These are phyloP conservation scores for Semnornis frantzii DNA, from an alignment of 2,113 vertebrate species.

Conservation along the genomic window DNA sequence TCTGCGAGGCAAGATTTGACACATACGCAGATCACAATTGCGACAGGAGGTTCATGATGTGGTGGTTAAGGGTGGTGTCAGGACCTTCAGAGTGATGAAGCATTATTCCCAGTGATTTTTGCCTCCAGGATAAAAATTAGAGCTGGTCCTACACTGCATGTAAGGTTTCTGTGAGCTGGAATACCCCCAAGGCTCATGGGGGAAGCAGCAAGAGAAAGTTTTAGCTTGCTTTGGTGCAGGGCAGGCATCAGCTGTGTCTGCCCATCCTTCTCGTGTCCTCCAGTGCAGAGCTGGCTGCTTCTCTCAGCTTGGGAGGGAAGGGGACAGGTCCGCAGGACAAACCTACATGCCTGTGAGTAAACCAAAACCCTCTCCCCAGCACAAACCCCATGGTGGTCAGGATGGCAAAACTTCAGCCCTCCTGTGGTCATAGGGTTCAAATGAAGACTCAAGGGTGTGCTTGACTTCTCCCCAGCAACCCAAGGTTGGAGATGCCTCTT, in stretches of 20 bases:
- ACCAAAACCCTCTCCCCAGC: neutral
- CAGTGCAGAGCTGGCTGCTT: neutral
- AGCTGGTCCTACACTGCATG: neutral
- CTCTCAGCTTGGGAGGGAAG: neutral
- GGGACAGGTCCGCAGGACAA: neutral
- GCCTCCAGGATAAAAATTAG: constrained; percentile 55
- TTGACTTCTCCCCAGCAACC: neutral
- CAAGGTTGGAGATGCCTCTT: neutral
- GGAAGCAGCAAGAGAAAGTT: neutral
- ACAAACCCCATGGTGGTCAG: neutral
- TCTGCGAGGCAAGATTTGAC: constrained; percentile 41
- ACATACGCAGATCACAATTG: constrained; percentile 40
- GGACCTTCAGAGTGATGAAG: constrained; percentile 56
- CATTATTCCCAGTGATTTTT: constrained; percentile 42
- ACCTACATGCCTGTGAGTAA: accelerated
- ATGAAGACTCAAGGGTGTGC: accelerated
- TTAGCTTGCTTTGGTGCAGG: neutral
- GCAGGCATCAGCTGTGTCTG: neutral
- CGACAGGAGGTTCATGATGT: constrained; percentile 52
- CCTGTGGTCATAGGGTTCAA: accelerated
- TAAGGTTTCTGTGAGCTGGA: neutral
- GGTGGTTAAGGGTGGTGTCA: constrained; percentile 63
- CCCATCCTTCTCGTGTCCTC: accelerated
- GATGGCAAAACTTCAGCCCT: neutral
- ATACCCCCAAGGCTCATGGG: neutral